A percentile compares a stretch with the other conserved stretches of the same genome.
phyloP scores from a whole-genome alignment of 2,888 invertebrate species.

The Agapostemon virescens region DNA sequence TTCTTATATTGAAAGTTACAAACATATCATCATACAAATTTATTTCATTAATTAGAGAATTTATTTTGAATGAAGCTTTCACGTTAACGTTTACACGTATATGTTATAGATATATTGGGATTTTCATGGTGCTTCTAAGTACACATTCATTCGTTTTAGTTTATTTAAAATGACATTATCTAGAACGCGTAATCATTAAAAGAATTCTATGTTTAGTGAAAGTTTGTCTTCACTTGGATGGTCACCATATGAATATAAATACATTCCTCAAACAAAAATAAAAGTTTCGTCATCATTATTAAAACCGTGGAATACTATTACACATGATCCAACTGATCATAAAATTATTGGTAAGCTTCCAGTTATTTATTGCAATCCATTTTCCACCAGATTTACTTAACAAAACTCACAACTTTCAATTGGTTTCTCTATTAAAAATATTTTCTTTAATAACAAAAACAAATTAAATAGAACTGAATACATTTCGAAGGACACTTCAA shows the following conservation, averaged over 20 bases:
- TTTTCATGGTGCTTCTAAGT: background rate
- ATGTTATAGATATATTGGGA: too few species aligned
- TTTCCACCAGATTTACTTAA: background rate
- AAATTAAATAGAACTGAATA: background rate
- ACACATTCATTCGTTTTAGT: background rate
- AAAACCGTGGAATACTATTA: constrained; percentile 51
- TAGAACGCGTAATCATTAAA: background rate
- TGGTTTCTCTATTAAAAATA: background rate
- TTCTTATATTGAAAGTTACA: background rate
- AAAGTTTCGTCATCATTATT: constrained; percentile 38
- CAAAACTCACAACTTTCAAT: background rate
- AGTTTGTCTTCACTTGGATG: constrained; percentile 65
- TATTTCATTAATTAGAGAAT: background rate
- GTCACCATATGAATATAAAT: constrained; percentile 62
- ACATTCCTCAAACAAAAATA: constrained; percentile 62
- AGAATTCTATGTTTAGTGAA: constrained; percentile 60
- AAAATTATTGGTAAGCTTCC: constrained; percentile 30
- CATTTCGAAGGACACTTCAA: background rate
- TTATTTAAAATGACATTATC: background rate
- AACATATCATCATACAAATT: too few species aligned
- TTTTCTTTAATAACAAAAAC: background rate
- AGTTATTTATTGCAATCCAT: background rate
- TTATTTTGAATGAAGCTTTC: background rate
- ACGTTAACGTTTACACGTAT: too few species aligned
- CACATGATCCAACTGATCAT: background rate